A percentile compares a stretch with the other conserved stretches of the same genome.
Conservation (phyloP, 2,797 vertebrate species). For the Natrix natrix region DNA sequence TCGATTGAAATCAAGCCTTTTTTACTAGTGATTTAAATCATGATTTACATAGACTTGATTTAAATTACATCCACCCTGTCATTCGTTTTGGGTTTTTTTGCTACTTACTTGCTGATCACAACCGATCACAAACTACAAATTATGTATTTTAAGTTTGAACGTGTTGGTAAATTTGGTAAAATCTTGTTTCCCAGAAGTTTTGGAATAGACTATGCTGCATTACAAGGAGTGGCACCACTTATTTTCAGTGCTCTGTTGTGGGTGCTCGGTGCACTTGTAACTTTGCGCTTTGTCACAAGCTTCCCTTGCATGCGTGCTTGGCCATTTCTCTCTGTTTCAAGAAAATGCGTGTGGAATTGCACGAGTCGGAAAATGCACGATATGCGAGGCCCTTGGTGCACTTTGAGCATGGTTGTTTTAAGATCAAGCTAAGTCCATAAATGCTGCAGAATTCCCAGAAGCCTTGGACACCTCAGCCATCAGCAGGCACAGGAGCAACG, state of each 20-base stretch:
- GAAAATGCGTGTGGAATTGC: neutral
- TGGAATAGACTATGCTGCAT: neutral
- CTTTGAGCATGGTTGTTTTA: neutral
- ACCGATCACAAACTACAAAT: neutral
- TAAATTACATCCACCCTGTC: no score
- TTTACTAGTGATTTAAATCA: no score
- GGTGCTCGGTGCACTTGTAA: neutral
- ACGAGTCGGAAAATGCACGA: neutral
- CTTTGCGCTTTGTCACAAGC: neutral
- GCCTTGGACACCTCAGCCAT: neutral
- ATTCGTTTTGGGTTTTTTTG: neutral
- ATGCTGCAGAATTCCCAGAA: neutral
- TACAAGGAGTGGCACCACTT: neutral
- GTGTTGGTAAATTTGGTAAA: neutral
- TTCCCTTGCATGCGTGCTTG: neutral
- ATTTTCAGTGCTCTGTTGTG: neutral
- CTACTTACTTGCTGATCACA: neutral
- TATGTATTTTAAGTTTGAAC: neutral
- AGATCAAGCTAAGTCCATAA: neutral
- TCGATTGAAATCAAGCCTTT: no score
- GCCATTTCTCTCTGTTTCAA: neutral
- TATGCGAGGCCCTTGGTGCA: neutral
- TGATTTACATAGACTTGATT: no score
- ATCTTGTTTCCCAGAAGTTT: neutral
- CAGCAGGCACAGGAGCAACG: neutral